These are phyloP conservation scores for Hyperopisus bebe DNA, from an alignment of 2,113 vertebrate species.

Conservation along the genomic window DNA sequence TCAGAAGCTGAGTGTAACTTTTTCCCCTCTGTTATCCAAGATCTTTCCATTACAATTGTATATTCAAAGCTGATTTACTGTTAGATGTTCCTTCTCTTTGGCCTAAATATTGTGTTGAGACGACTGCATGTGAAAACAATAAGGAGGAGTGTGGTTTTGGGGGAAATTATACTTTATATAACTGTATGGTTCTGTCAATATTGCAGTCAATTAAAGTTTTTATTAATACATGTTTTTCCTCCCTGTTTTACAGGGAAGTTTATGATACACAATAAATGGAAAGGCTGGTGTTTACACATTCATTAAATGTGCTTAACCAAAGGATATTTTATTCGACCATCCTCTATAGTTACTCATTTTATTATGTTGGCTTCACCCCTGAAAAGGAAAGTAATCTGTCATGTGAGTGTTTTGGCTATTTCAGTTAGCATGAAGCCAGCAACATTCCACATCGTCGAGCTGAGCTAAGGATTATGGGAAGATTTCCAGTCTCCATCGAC, in stretches of 20 bases:
- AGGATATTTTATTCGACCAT: neutral
- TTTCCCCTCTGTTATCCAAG: neutral
- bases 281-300: neutral
- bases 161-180: neutral
- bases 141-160: neutral
- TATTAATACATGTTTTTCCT: neutral
- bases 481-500: neutral
- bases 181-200: neutral
- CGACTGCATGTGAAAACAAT: neutral
- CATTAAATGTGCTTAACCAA: neutral
- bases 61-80: neutral
- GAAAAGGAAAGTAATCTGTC: neutral
- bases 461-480: slow-evolving; percentile 8
- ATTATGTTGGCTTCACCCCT: neutral
- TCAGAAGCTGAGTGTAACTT: neutral
- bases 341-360: neutral
- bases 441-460: slow-evolving; percentile 5
- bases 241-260: neutral
- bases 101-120: neutral
- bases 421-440: slow-evolving; percentile 20
- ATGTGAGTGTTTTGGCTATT: neutral
- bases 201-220: neutral
- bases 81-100: neutral
- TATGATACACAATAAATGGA: too few species aligned
- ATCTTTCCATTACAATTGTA: neutral